Conservation (phyloP, 2,113 vertebrate genomes). For the Salvator merianae region DNA sequence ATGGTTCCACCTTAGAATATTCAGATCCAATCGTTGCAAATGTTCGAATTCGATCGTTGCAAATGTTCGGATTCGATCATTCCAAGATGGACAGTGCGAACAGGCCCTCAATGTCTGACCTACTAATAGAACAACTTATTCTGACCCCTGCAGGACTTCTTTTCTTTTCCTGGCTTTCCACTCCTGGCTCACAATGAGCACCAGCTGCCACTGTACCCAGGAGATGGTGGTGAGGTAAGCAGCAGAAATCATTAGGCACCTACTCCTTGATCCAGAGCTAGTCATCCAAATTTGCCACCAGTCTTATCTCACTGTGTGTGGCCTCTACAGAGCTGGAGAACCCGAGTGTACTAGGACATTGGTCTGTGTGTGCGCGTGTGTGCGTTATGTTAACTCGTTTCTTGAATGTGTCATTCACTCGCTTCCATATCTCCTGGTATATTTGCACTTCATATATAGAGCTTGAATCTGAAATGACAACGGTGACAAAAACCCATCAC, state of each 20-base stretch:
- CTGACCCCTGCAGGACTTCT: too few relatives aligned
- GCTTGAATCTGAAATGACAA: constrained; percentile 36
- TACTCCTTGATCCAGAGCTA: constrained; percentile 60
- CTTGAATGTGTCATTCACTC: constrained; percentile 54
- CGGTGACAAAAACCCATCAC: constrained; percentile 48
- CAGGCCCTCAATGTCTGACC: too few relatives aligned
- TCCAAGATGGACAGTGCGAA: too few relatives aligned
- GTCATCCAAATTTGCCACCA: constrained; percentile 69
- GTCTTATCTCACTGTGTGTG: constrained; percentile 70
- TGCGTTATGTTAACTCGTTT: constrained; percentile 61
- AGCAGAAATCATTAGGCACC: constrained; percentile 17
- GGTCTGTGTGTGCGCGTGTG: constrained; percentile 50
- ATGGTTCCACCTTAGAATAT: too few relatives aligned
- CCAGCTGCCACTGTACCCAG: too few relatives aligned
- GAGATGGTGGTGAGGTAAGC: constrained; percentile 54
- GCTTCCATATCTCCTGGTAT: constrained; percentile 58
- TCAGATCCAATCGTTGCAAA: too few relatives aligned
- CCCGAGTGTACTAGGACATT: constrained; percentile 57
- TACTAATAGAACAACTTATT: too few relatives aligned
- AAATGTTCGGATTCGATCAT: too few relatives aligned
- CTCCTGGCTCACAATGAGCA: too few relatives aligned
- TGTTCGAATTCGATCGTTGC: too few relatives aligned
- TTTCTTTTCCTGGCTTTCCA: too few relatives aligned
- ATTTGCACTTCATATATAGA: constrained; percentile 53
- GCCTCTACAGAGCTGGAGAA: constrained; percentile 50